Evolutionary conservation across 2,888 invertebrate species (phyloP).

Genomic region (Aporophyla nigra): DNA sequence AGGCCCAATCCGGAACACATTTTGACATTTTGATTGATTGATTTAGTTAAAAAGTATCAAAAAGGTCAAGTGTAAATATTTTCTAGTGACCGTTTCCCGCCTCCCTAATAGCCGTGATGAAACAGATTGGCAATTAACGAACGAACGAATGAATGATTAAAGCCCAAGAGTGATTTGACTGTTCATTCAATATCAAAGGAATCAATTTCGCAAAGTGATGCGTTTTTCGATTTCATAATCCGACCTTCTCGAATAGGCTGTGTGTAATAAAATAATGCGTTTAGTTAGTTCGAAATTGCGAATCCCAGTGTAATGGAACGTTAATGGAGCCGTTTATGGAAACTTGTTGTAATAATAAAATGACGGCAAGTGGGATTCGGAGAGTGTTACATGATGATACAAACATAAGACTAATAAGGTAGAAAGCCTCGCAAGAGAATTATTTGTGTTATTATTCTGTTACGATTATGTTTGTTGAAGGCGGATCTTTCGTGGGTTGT

Average conservation of each 20-base stretch:
- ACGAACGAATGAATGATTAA: slow-evolving; percentile 9
- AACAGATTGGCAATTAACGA: slow-evolving; percentile 30
- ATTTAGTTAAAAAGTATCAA: slow-evolving; percentile 21
- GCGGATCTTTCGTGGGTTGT: slow-evolving; percentile 47
- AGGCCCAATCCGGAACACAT: slow-evolving; percentile 18
- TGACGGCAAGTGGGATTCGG: slow-evolving; percentile 12
- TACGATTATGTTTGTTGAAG: slow-evolving; percentile 50
- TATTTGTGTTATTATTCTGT: slow-evolving; percentile 39
- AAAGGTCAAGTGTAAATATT: slow-evolving; percentile 45
- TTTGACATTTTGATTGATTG: slow-evolving; percentile 39
- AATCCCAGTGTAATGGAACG: slow-evolving; percentile 24
- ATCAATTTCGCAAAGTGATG: slow-evolving; percentile 37
- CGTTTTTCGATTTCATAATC: slow-evolving; percentile 36
- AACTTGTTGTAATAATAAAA: slow-evolving; percentile 42
- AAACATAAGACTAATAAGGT: slow-evolving; percentile 32
- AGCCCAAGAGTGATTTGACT: slow-evolving; percentile 18
- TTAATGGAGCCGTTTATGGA: slow-evolving; percentile 50
- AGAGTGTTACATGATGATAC: slow-evolving; percentile 45
- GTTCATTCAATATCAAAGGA: slow-evolving; percentile 22
- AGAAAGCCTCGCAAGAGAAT: slow-evolving; percentile 42
- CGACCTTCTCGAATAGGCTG: slow-evolving; percentile 28
- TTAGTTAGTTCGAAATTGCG: slow-evolving; percentile 43
- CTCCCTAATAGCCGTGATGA: slow-evolving; percentile 17
- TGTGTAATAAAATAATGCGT: slow-evolving; percentile 39
- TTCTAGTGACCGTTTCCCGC: slow-evolving; percentile 18